Base-by-base conservation (phyloP, 1,140 invertebrate genomes). In the Pseudomyrmex dendroicus region DNA sequence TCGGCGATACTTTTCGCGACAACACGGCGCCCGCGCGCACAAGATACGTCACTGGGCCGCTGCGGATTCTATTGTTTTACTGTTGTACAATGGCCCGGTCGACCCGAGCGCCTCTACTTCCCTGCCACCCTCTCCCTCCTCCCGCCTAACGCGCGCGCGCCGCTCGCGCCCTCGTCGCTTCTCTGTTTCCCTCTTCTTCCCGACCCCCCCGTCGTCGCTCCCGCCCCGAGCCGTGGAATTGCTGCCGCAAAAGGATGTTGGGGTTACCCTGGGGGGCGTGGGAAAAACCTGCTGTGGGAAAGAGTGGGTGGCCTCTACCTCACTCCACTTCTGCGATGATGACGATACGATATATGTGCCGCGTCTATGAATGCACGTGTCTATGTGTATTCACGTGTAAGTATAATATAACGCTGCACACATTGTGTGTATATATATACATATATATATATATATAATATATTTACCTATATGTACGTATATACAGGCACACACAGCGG, bases 281-380 rank as follows among this genome's bases (percentile, higher is more conserved):
- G 96, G 96, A 96, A 96, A 95, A 96, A 96, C 95, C 95, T 95
- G 95, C 95, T 96, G 96, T 96, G 96, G 96, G 96, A 96, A 96
- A 96, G 95, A 96, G 96, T 96, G 96, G 96, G 96, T 96, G 96
- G 95, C 95, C 95, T 95, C 94, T 94, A 92, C 93, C 91, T 93
- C 93, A 91, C 92, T 92, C 90, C 89, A 91, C 89, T 91, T 89
- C 87, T 91, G 83, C 85, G 84, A 89, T 90, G 85, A 90, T 90
- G 85, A 90, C 88, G 88, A 89, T 89, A 89, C 88, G 80, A 89
- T 87, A 89, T 83, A 84, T 88, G 84, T 76, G 63, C 72, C 70
- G 48, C 67, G 59, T 54, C 73, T 84, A 70, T 67, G 57, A 80
- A 76, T 84, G 84, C 70, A 61, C 17, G 52, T 12, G 50, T 35